phyloP scores from a whole-genome alignment of 2,113 vertebrate species.

The Tachysurus fulvidraco region DNA sequence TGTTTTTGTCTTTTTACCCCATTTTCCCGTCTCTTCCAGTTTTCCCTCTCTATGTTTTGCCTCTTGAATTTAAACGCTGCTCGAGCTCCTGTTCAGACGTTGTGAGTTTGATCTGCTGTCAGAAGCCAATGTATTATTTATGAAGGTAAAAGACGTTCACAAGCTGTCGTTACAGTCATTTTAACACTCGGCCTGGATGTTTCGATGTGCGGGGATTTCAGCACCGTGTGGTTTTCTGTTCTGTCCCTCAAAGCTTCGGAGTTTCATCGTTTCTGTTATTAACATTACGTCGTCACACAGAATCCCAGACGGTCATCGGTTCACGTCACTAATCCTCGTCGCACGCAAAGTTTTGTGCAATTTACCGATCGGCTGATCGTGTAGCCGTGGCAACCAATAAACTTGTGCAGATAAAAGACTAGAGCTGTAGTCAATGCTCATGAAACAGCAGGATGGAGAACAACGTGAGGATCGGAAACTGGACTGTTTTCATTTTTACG shows the following conservation, averaged over 20 bases:
- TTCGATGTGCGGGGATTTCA: conserved; percentile 4
- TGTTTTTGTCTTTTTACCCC: background rate
- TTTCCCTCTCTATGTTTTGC: conserved; percentile 35
- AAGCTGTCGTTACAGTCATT: conserved; percentile 25
- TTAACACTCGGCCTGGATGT: conserved; percentile 19
- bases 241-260: background rate
- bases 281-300: background rate
- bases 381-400: background rate
- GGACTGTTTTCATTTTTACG: too few species aligned
- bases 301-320: background rate
- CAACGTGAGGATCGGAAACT: background rate
- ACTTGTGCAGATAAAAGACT: background rate
- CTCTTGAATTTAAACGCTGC: background rate
- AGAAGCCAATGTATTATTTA: conserved; percentile 38
- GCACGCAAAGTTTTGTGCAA: background rate
- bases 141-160: conserved; percentile 35
- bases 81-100: conserved; percentile 23
- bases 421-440: background rate
- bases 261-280: conserved; percentile 14
- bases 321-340: background rate
- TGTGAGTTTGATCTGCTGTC: conserved; percentile 15
- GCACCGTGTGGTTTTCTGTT: conserved; percentile 6
- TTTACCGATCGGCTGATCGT: background rate
- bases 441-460: background rate
- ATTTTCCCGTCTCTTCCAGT: background rate